phyloP scores from a whole-genome alignment of 1,140 invertebrate species.

The Hirudo medicinalis region DNA sequence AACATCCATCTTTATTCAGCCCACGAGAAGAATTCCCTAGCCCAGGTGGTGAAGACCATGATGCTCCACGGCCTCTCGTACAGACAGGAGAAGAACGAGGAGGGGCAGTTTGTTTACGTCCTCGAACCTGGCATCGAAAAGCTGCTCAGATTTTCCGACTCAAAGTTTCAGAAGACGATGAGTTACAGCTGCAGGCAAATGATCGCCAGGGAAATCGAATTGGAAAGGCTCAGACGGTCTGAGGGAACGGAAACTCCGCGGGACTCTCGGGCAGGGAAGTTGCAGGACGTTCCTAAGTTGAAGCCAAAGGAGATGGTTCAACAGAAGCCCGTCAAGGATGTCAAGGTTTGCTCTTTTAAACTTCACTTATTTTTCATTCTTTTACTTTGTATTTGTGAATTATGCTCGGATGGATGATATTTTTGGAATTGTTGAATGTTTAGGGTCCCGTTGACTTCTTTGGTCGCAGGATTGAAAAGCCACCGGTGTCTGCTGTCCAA shows the following conservation, averaged over 20 bases:
- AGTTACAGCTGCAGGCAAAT: conserved; percentile 62
- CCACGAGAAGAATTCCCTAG: conserved; percentile 58
- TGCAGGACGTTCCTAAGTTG: neutral
- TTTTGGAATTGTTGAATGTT: conserved; percentile 26
- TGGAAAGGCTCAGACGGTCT: conserved; percentile 52
- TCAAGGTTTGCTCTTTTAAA: conserved; percentile 26
- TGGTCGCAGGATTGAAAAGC: conserved; percentile 39
- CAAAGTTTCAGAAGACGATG: conserved; percentile 38
- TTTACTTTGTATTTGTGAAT: too few species aligned
- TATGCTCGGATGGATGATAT: too few species aligned
- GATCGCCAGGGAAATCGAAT: conserved; percentile 57
- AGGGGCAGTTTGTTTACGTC: conserved; percentile 65
- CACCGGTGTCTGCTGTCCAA: neutral
- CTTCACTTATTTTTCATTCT: too few species aligned
- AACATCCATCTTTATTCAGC: conserved; percentile 60
- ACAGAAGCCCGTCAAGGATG: neutral
- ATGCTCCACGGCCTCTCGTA: conserved; percentile 76
- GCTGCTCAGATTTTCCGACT: conserved; percentile 41
- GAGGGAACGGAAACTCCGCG: conserved; percentile 30
- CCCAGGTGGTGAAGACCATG: conserved; percentile 65
- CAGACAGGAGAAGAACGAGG: conserved; percentile 58
- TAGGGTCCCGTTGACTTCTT: conserved; percentile 60
- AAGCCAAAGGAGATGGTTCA: neutral
- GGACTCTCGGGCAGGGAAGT: neutral
- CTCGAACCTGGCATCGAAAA: conserved; percentile 60